Evolutionary conservation across 2,888 invertebrate species (phyloP), one percentile per base, ranked within the genome.

Genomic region (Patella pellucida): DNA sequence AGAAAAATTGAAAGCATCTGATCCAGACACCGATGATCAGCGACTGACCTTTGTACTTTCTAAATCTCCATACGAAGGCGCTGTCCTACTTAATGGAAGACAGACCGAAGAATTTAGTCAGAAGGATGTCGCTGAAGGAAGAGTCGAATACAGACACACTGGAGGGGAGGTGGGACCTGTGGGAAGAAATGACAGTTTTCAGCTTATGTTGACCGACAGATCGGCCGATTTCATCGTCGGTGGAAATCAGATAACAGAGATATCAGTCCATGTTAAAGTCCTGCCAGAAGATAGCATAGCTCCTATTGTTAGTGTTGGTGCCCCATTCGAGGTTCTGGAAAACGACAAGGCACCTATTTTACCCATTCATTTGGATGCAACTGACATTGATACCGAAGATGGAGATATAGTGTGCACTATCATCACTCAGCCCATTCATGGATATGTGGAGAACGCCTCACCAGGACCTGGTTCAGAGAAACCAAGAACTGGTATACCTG

Each of bases 371-470:
- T 73, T 90, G 14, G 85, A 87, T 76, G 86, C 87, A 15, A 82
- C 85, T 23, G 91, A 91, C 78, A 73, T 81, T 7, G 91, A 91
- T 78, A 87, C 91, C 0, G 79, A 82, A 11, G 87, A 85, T 52
- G 85, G 83, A 50, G 84, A 87, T 75, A 79, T 91, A 3, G 79
- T 85, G 27, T 91, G 91, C 77, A 85, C 87, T 11, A 83, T 91
- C 54, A 79, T 85, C 0, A 78, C 79, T 0, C 90, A 88, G 74
- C 91, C 91, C 1, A 78, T 75, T 15, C 81, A 85, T 80, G 91
- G 91, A 2, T 91, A 89, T 77, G 52, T 91, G 15, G 90, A 90
- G 79, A 90, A 90, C 77, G 85, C 83, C n/a, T 84, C 89, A 2
- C 90, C 90, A 3, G 82, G 84, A 9, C 85, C 86, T 3, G 90